phyloP scores from a whole-genome alignment of 2,113 vertebrate species.

The Talpa occidentalis region DNA sequence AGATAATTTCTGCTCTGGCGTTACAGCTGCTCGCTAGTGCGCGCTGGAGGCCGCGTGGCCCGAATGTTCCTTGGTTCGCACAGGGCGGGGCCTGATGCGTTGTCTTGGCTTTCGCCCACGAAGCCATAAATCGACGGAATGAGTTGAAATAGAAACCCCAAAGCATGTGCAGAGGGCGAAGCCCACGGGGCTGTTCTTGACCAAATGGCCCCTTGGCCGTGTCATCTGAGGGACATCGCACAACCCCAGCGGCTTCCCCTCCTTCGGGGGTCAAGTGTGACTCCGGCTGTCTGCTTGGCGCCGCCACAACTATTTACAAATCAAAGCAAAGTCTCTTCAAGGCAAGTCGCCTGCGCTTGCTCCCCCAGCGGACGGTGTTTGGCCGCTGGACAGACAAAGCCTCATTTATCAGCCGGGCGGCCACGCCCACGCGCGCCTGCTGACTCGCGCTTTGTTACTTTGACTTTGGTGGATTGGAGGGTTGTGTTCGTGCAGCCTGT shows the following conservation, averaged over 20 bases:
- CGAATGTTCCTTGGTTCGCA: conserved; percentile 58
- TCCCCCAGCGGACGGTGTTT: conserved; percentile 61
- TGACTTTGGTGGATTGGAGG: conserved; percentile 48
- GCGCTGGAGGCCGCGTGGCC: conserved; percentile 61
- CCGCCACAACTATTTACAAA: conserved; percentile 50
- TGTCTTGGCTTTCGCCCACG: conserved; percentile 37
- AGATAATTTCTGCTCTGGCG: background rate
- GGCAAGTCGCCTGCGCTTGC: background rate
- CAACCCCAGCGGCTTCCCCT: conserved; percentile 47
- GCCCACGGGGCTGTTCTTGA: conserved; percentile 57
- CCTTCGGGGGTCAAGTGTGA: conserved; percentile 58
- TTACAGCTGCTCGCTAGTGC: conserved; percentile 55
- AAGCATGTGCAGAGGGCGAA: conserved; percentile 62
- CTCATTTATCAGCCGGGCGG: conserved; percentile 57
- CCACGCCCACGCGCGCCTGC: conserved; percentile 25
- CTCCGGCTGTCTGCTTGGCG: conserved; percentile 42
- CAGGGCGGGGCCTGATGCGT: conserved; percentile 36
- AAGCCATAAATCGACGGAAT: conserved; percentile 60
- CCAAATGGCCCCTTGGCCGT: conserved; percentile 68
- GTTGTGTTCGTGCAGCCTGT: conserved; percentile 63
- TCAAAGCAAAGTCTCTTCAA: conserved; percentile 52
- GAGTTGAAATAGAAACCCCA: conserved; percentile 61
- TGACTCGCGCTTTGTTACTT: conserved; percentile 66
- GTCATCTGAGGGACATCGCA: conserved; percentile 57
- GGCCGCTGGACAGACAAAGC: conserved; percentile 54